Percentiles rank a stretch among this genome's conserved stretches.
phyloP scores from a whole-genome alignment of 2,797 vertebrate species.

The Sciurus carolinensis region DNA sequence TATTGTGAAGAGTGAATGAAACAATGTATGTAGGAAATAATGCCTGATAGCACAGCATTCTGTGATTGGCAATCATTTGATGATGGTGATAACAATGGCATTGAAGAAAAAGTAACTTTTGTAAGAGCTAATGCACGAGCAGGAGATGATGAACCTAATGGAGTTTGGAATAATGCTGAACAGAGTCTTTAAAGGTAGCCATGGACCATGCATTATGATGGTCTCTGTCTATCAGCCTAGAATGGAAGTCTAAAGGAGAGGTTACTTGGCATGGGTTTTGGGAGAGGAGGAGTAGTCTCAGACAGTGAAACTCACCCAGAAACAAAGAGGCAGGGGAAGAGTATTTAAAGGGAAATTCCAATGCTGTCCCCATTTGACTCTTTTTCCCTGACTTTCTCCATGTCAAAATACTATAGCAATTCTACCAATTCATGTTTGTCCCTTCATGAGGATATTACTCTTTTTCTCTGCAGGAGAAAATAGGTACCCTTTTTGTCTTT shows the following conservation, averaged over 20 bases:
- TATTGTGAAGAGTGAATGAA: not conserved
- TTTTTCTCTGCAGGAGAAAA: conserved; percentile 15
- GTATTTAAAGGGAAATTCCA: not conserved
- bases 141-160: not conserved
- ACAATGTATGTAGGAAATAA: not conserved
- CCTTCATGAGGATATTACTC: not conserved
- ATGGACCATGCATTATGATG: not conserved
- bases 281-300: not conserved
- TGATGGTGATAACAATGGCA: not conserved
- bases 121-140: not conserved
- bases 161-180: not conserved
- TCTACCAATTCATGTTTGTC: not conserved
- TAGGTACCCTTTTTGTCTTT: not conserved
- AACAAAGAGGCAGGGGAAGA: not conserved
- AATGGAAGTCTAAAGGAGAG: conserved; percentile 8
- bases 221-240: not conserved
- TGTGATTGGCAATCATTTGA: not conserved
- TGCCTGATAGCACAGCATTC: not conserved
- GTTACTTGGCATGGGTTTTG: not conserved
- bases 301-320: not conserved
- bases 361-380: not conserved
- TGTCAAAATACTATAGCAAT: not conserved
- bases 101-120: not conserved
- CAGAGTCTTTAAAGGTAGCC: conserved; percentile 17
- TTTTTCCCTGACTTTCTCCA: not conserved